These are phyloP conservation scores for Eucidaris tribuloides DNA, from an alignment of 35 echinoderm and acorn worm species.

Conservation along the genomic window DNA sequence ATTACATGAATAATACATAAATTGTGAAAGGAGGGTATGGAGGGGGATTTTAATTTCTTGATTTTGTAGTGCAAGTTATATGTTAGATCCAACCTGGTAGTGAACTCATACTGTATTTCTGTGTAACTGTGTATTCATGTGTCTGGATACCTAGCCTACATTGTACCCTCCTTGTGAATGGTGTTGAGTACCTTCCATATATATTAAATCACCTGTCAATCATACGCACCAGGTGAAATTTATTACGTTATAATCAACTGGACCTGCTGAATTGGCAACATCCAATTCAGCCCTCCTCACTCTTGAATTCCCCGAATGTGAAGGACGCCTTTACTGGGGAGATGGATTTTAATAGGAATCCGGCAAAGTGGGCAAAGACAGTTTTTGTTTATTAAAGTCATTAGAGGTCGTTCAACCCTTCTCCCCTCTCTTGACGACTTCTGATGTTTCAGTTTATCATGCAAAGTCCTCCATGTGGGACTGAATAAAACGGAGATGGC, in stretches of 20 bases:
- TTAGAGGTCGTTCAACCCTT: slow-evolving; percentile 14
- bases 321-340: not conserved
- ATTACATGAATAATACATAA: too few relatives aligned
- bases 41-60: too few relatives aligned
- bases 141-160: too few relatives aligned
- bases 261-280: not conserved
- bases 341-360: not conserved
- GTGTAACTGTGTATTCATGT: too few relatives aligned
- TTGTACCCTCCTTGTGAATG: too few relatives aligned
- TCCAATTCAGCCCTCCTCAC: not conserved
- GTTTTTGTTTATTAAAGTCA: not conserved
- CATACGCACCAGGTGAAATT: not conserved
- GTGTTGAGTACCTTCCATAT: too few relatives aligned
- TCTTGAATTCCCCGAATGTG: not conserved
- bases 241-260: not conserved
- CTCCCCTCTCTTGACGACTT: not conserved
- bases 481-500: too few relatives aligned
- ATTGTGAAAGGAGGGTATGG: too few relatives aligned
- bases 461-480: too few relatives aligned
- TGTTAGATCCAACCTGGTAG: too few relatives aligned
- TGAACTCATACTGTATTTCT: too few relatives aligned
- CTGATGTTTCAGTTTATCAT: not conserved
- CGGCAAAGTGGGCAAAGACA: not conserved
- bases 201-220: slow-evolving; percentile 28
- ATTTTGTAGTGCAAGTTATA: too few relatives aligned